These are phyloP conservation scores for Oryzias melastigma DNA, from an alignment of 2,113 vertebrate genomes.

Conservation along the genomic window DNA sequence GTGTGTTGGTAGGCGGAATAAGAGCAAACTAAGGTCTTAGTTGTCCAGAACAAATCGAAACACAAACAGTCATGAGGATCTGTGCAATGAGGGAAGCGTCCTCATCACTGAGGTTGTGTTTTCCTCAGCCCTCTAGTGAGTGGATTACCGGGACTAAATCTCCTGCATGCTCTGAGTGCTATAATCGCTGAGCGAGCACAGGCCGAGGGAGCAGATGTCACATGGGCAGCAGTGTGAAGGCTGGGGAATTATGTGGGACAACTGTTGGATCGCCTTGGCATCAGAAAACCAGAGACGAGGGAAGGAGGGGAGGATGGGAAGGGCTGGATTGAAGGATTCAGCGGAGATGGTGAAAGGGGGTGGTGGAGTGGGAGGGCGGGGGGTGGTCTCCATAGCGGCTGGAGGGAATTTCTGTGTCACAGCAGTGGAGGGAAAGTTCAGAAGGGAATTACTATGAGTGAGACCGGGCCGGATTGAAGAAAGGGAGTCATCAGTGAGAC, in stretches of 20 bases:
- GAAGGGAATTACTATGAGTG: constrained; percentile 42
- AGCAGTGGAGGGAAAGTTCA: constrained; percentile 30
- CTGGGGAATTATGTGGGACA: constrained; percentile 75
- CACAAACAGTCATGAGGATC: constrained; percentile 29
- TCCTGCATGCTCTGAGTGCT: constrained; percentile 75
- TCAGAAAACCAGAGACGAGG: constrained; percentile 36
- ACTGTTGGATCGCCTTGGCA: constrained; percentile 65
- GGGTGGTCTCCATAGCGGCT: too few relatives aligned
- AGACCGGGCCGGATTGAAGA: constrained; percentile 40
- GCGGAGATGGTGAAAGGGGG: background rate
- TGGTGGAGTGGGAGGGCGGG: too few relatives aligned
- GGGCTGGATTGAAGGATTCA: constrained; percentile 26
- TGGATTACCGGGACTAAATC: constrained; percentile 80
- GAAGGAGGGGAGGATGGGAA: constrained; percentile 17
- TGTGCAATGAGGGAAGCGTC: constrained; percentile 9
- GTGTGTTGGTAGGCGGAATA: constrained; percentile 1
- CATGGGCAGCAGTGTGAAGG: constrained; percentile 71
- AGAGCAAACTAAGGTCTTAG: constrained; percentile 8
- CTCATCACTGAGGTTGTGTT: constrained; percentile 50
- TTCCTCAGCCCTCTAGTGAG: constrained; percentile 62
- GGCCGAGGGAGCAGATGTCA: constrained; percentile 76
- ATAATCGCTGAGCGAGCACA: constrained; percentile 74
- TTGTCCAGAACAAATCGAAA: constrained; percentile 29
- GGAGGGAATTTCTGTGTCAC: constrained; percentile 28
- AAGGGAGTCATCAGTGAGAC: constrained; percentile 31